phyloP scores from a whole-genome alignment of 2,888 invertebrate genomes.

The Troilus luridus region DNA sequence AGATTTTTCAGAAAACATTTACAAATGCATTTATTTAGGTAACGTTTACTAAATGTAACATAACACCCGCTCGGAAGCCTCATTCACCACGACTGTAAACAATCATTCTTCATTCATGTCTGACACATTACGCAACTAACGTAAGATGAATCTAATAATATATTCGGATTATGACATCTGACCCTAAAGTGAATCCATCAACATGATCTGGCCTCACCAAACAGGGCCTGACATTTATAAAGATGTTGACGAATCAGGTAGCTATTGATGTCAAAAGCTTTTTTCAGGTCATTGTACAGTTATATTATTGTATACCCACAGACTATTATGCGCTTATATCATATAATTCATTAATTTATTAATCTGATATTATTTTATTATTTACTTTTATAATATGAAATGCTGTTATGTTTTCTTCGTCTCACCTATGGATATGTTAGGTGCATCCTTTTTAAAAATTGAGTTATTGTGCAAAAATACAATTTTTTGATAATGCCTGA shows the following conservation, averaged over 20 bases:
- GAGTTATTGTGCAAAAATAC: too few relatives aligned
- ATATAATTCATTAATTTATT: too few relatives aligned
- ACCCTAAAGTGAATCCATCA: background rate
- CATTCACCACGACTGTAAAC: background rate
- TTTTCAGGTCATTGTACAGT: background rate
- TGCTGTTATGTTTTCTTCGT: too few relatives aligned
- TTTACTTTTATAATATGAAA: too few relatives aligned
- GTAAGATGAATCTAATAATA: background rate
- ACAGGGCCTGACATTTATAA: background rate
- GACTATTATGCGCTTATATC: too few relatives aligned
- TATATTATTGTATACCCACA: too few relatives aligned
- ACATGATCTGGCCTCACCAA: background rate
- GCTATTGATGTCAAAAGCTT: background rate
- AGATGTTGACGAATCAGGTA: background rate
- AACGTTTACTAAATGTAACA: background rate
- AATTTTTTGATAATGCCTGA: too few relatives aligned
- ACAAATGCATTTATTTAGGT: too few relatives aligned
- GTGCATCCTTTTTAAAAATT: too few relatives aligned
- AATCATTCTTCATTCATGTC: background rate
- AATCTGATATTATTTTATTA: too few relatives aligned
- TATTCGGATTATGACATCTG: constrained; percentile 25
- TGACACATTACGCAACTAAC: constrained; percentile 24
- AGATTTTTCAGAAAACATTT: too few relatives aligned
- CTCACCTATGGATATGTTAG: too few relatives aligned
- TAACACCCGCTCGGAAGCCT: background rate